Conservation (phyloP, 2,113 vertebrate genomes). For the Myanophis thanlyinensis region DNA sequence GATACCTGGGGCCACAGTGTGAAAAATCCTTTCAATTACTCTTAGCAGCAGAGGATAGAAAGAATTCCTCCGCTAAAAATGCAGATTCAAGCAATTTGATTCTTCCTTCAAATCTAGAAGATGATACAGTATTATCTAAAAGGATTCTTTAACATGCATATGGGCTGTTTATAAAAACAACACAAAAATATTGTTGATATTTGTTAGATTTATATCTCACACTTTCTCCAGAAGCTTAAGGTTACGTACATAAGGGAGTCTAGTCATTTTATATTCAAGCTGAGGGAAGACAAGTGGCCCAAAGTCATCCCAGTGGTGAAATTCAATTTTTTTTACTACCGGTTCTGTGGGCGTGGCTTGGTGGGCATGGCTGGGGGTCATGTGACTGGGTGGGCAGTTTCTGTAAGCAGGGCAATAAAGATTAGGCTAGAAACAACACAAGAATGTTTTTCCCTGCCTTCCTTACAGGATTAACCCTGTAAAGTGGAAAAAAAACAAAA, state of each 20-base stretch:
- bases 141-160: neutral
- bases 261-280: neutral
- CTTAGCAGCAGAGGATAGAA: neutral
- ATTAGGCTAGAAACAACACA: too few species aligned
- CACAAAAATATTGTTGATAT: neutral
- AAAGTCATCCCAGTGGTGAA: too few species aligned
- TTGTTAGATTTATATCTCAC: neutral
- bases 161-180: neutral
- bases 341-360: too few species aligned
- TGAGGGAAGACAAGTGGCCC: neutral
- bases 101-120: neutral
- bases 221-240: neutral
- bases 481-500: too few species aligned
- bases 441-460: too few species aligned
- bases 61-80: neutral
- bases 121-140: neutral
- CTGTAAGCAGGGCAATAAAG: too few species aligned
- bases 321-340: too few species aligned
- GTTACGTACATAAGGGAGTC: neutral
- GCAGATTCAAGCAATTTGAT: neutral
- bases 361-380: too few species aligned
- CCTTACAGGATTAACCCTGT: too few species aligned
- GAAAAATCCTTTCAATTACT: neutral
- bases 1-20: neutral
- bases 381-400: too few species aligned